These are phyloP conservation scores for Nesometra sesokonis DNA, from an alignment of 35 echinoderm and acorn worm genomes.

Conservation along the genomic window DNA sequence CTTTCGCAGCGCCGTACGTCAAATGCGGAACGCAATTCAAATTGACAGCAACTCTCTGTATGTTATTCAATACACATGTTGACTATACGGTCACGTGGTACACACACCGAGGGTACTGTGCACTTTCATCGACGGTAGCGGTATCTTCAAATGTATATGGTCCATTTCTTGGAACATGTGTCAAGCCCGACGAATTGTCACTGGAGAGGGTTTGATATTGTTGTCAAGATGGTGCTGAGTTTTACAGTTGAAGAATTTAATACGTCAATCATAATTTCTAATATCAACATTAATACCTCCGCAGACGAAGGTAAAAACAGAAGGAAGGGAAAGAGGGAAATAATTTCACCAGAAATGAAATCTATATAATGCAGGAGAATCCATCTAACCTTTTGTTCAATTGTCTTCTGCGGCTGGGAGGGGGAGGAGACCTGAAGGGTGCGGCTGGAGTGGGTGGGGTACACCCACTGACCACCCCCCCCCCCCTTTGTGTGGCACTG, in stretches of 20 bases:
- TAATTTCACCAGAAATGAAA: no score
- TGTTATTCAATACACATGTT: not conserved
- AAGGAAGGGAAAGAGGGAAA: no score
- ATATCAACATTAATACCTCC: no score
- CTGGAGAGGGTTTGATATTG: not conserved
- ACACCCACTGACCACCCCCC: no score
- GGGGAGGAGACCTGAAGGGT: no score
- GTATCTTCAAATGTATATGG: not conserved
- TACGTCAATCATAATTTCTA: not conserved
- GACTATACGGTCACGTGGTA: not conserved
- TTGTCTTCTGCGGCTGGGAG: no score
- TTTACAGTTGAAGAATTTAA: not conserved
- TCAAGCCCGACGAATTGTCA: not conserved
- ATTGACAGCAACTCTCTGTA: not conserved
- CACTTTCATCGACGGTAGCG: not conserved
- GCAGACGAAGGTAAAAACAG: no score
- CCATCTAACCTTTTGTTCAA: no score
- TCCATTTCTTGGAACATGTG: not conserved
- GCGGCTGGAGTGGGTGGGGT: no score
- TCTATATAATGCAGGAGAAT: no score
- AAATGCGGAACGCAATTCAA: not conserved
- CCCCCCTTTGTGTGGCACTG: no score
- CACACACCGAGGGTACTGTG: not conserved
- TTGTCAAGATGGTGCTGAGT: not conserved
- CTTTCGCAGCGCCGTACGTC: not conserved